Evolutionary conservation across 2,113 vertebrate genomes (phyloP), one percentile per base, ranked within the genome.

Genomic region (Rynchops niger): DNA sequence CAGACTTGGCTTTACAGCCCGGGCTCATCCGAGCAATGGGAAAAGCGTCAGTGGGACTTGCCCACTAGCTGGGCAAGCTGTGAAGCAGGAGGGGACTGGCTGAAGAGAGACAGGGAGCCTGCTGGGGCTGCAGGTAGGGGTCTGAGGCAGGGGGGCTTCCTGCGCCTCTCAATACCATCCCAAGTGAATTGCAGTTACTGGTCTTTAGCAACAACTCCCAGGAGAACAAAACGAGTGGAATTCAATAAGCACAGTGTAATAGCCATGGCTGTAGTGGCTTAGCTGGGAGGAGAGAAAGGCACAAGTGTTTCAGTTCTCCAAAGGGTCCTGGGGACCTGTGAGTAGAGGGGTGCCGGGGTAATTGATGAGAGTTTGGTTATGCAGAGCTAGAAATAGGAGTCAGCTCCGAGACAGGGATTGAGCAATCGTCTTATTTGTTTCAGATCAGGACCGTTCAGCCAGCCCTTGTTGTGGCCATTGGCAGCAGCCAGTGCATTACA

Each of bases 41-140:
- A 32, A 78, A 78, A 72, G 13, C 38, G 19, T 5, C 2, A 0
- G 7, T 63, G 15, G 52, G 52, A 29, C 14, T 63, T 9, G 36
- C 16, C 5, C 9, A 8, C 18, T 8, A 71, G 15, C 17, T 15
- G n/a, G 25, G 47, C 32, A 61, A 22, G 20, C 22, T 38, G 17
- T 50, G 61, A 73, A 62, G 59, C 9, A 58, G 40, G 25, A 89
- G 3, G 6, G 14, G 12, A 1, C 14, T 40, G 43, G 23, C 12
- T 26, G 27, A 69, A 18, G 8, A 70, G 4, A 85, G 15, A 4
- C 45, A 50, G 13, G 9, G 34, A 70, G 29, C 11, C 20, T 25
- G 8, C 6, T 1, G 0, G 12, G 11, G 27, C 10, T 71, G 11
- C 2, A 0, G 9, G 15, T 32, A 27, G 12, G 5, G 7, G 2